Conservation (phyloP, 2,797 vertebrate species). For the Typhlichthys eigenmanni region DNA sequence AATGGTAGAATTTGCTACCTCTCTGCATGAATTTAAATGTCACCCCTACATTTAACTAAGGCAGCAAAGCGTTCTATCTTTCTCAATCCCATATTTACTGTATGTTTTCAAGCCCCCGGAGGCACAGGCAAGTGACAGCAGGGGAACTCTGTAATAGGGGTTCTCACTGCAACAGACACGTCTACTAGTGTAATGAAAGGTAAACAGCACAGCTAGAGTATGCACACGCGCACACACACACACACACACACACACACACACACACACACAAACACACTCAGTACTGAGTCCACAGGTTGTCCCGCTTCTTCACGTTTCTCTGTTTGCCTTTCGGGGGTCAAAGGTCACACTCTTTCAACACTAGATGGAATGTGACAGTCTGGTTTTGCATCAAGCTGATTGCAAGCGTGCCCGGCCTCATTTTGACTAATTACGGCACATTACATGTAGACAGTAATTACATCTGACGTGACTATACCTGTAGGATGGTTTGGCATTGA, state of each 20-base stretch:
- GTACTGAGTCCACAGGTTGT: no score
- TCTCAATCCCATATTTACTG: conserved; percentile 1
- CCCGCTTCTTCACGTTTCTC: no score
- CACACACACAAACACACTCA: not conserved
- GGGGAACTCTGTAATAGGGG: conserved; percentile 13
- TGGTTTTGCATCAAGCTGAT: no score
- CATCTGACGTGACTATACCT: no score
- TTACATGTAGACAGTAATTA: no score
- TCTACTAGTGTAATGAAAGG: conserved; percentile 57
- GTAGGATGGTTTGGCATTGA: conserved; percentile 21
- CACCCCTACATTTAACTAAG: conserved; percentile 3
- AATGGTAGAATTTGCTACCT: not conserved
- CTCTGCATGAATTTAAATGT: not conserved
- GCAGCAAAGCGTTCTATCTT: not conserved
- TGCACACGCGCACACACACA: not conserved
- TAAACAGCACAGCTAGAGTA: conserved; percentile 51
- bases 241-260: not conserved
- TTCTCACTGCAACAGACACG: conserved; percentile 43
- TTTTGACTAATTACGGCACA: no score
- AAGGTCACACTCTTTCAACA: no score
- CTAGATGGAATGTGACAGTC: no score
- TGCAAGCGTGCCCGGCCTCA: no score
- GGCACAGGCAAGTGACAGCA: conserved; percentile 12
- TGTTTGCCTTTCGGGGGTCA: no score
- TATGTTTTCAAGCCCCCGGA: not conserved